A percentile compares a stretch with the other conserved stretches of the same genome.
phyloP scores from a whole-genome alignment of 2,797 vertebrate species.

The Tympanoctomys barrerae region DNA sequence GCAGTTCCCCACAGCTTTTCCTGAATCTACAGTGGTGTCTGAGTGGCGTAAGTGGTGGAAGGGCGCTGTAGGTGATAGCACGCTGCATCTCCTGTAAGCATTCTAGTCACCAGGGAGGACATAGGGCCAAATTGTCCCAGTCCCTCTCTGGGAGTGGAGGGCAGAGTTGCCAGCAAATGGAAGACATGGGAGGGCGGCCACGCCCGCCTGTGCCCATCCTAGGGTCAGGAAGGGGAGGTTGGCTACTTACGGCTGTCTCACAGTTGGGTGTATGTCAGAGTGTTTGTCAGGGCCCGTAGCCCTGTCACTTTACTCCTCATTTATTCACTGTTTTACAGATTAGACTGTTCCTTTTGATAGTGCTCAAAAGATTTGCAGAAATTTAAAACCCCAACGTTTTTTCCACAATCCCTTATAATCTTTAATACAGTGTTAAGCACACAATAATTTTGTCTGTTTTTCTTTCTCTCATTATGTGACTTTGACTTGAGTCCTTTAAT shows the following conservation, averaged over 20 bases:
- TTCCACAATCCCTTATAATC: neutral
- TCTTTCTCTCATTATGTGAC: neutral
- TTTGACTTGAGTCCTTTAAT: neutral
- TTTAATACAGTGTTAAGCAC: neutral
- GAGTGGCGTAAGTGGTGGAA: too few relatives aligned
- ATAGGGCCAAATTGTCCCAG: neutral
- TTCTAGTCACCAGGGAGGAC: neutral
- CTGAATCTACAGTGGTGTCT: too few relatives aligned
- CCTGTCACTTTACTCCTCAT: neutral
- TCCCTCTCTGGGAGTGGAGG: neutral
- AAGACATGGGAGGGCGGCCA: neutral
- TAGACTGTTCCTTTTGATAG: neutral
- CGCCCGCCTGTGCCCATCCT: neutral
- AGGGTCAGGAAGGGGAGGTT: fast-evolving
- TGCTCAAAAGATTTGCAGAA: neutral
- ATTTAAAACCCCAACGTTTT: neutral
- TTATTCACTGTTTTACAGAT: neutral
- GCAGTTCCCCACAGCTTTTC: too few relatives aligned
- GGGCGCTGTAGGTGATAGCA: too few relatives aligned
- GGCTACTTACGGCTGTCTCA: neutral
- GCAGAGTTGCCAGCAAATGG: neutral
- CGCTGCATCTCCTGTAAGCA: neutral
- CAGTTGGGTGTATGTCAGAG: neutral
- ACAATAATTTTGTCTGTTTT: neutral
- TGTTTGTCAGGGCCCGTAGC: neutral